These are phyloP conservation scores for Chelonoidis abingdonii DNA, from an alignment of 2,113 vertebrate species.

Conservation along the genomic window DNA sequence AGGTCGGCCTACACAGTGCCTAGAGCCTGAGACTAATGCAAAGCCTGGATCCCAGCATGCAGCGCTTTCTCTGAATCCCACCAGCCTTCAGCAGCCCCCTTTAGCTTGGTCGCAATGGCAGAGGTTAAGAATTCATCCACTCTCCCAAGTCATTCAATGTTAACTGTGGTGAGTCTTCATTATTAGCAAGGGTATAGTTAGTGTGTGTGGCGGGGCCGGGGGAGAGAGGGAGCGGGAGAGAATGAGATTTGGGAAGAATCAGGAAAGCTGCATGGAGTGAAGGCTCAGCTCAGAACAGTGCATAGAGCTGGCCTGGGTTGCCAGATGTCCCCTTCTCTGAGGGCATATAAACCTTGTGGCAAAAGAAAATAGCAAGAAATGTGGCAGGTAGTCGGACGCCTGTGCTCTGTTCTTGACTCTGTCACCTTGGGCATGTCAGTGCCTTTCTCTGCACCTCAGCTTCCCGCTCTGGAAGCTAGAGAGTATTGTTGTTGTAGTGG, in stretches of 20 bases:
- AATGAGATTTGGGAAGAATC: neutral
- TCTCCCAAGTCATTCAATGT: neutral
- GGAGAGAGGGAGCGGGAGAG: too few species aligned
- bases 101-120: neutral
- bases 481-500: too few species aligned
- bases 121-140: neutral
- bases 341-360: fast-evolving
- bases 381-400: neutral
- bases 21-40: neutral
- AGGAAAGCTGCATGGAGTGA: too few species aligned
- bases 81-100: neutral
- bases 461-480: too few species aligned
- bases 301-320: neutral
- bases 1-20: neutral
- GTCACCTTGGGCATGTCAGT: neutral
- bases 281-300: neutral
- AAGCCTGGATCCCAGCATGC: too few species aligned
- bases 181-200: neutral
- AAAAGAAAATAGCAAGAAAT: neutral
- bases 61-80: too few species aligned
- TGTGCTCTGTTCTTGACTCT: too few species aligned
- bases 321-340: neutral
- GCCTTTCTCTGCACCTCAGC: too few species aligned
- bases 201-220: neutral
- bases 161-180: neutral